phyloP scores from a whole-genome alignment of 2,797 vertebrate species.

The Heteromormyrus szaboi region DNA sequence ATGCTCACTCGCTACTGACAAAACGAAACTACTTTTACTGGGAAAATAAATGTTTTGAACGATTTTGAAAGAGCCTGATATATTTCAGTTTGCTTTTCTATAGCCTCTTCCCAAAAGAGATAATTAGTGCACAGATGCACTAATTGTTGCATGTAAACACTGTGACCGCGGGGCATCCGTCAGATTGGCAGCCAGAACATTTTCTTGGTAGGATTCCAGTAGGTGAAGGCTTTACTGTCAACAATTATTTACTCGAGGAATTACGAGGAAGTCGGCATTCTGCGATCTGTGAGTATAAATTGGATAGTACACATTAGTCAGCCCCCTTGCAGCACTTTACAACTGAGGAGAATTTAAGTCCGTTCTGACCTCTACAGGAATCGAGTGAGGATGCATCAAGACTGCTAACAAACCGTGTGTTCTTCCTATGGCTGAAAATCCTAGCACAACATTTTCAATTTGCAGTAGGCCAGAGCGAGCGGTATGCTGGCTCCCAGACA shows the following conservation, averaged over 20 bases:
- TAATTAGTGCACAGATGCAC: slow-evolving; percentile 2
- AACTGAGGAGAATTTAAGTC: neutral
- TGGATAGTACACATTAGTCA: neutral
- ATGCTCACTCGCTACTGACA: neutral
- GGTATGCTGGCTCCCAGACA: neutral
- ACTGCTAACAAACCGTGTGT: neutral
- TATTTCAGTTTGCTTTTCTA: neutral
- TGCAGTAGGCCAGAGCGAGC: neutral
- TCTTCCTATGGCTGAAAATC: neutral
- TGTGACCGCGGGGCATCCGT: neutral
- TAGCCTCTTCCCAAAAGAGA: neutral
- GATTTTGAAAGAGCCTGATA: neutral
- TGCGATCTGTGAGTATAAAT: neutral
- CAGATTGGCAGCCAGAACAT: neutral
- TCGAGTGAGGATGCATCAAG: neutral
- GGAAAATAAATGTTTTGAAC: neutral
- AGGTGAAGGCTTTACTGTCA: neutral
- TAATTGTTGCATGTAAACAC: neutral
- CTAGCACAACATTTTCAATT: neutral
- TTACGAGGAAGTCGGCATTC: neutral
- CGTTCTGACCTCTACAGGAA: neutral
- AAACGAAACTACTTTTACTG: neutral
- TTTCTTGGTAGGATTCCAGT: neutral
- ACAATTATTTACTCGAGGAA: neutral
- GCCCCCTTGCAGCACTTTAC: neutral